phyloP scores from a whole-genome alignment of 2,113 vertebrate species.

The Riparia riparia region DNA sequence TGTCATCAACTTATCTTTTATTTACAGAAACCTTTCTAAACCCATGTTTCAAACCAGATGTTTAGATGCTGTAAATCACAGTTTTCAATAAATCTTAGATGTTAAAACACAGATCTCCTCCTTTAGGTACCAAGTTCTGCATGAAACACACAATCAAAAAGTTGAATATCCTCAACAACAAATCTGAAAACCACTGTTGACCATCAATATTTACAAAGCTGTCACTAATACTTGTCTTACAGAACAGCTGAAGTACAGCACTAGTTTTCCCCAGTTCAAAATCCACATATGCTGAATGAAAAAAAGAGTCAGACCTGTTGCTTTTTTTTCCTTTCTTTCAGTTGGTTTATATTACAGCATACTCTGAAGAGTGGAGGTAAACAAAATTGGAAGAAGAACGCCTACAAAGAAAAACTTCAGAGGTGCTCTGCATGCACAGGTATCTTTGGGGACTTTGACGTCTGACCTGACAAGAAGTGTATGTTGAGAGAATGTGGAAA shows the following conservation, averaged over 20 bases:
- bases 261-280: neutral
- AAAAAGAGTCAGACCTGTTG: neutral
- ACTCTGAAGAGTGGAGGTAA: neutral
- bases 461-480: neutral
- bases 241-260: neutral
- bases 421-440: neutral
- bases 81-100: neutral
- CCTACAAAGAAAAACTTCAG: neutral
- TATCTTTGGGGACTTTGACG: neutral
- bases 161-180: neutral
- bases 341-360: neutral
- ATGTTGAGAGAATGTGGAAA: fast-evolving
- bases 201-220: neutral
- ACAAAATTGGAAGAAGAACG: neutral
- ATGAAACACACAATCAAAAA: neutral
- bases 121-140: neutral
- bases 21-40: neutral
- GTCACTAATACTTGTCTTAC: neutral
- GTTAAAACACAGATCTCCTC: neutral
- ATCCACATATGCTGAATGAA: neutral
- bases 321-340: neutral
- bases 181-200: neutral
- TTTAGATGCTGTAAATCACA: neutral
- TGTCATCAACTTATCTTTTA: neutral
- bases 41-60: neutral